Percentiles rank a stretch among this genome's conserved stretches.
These are phyloP conservation scores for Colletes collaris DNA, from an alignment of 2,888 invertebrate species.

Conservation along the genomic window DNA sequence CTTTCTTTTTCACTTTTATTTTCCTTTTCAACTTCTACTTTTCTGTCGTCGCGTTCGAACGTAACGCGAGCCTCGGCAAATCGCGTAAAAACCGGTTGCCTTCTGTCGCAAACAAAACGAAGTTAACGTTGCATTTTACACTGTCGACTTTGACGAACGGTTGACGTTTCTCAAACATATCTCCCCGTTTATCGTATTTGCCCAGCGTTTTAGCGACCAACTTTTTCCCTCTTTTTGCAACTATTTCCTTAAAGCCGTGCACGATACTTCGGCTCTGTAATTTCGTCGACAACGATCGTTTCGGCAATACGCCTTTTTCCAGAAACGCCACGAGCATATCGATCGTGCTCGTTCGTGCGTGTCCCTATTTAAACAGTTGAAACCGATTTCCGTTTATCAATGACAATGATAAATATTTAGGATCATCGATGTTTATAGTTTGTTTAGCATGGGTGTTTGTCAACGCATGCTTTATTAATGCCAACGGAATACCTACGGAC, in stretches of 20 bases:
- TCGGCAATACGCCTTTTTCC: background rate
- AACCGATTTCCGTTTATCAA: conserved; percentile 38
- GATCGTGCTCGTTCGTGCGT: background rate
- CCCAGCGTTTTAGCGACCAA: conserved; percentile 23
- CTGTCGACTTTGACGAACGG: conserved; percentile 34
- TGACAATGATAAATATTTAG: conserved; percentile 48
- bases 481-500: conserved; percentile 27
- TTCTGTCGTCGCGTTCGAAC: background rate
- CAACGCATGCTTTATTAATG: conserved; percentile 50
- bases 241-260: background rate
- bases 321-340: background rate
- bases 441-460: conserved; percentile 45
- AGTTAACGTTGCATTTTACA: conserved; percentile 38
- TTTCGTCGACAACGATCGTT: too few relatives aligned
- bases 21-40: background rate
- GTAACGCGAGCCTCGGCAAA: conserved; percentile 16
- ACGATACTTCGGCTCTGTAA: too few relatives aligned
- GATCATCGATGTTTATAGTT: conserved; percentile 53
- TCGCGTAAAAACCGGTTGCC: conserved; percentile 40
- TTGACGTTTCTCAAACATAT: conserved; percentile 36
- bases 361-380: conserved; percentile 32
- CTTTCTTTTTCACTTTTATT: background rate
- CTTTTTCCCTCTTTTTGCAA: background rate
- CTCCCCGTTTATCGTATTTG: conserved; percentile 33
- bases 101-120: conserved; percentile 18